Percentiles rank a stretch among this genome's conserved stretches.
These are phyloP conservation scores for Lepus americanus DNA, from an alignment of 2,113 vertebrate species.

Conservation along the genomic window DNA sequence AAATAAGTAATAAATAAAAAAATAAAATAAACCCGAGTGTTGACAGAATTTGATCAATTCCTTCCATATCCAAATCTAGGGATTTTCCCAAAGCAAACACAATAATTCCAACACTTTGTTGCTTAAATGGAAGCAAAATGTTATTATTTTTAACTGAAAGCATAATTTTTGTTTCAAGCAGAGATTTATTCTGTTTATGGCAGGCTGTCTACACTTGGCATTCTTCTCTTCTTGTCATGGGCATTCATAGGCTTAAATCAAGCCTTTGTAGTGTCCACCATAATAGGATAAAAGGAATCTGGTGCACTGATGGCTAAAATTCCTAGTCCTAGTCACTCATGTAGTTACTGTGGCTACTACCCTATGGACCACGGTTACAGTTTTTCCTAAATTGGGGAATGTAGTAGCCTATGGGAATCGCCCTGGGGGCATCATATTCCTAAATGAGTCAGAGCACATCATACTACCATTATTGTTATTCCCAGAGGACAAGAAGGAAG, in stretches of 20 bases:
- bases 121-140: not conserved
- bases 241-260: not conserved
- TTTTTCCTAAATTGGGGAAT: not conserved
- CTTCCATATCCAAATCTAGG: not conserved
- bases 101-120: not conserved
- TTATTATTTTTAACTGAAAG: not conserved
- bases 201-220: not conserved
- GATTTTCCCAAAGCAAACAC: not conserved
- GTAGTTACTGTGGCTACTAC: not conserved
- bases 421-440: not conserved
- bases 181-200: not conserved
- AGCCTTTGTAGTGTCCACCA: not conserved
- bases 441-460: not conserved
- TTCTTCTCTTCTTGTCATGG: not conserved
- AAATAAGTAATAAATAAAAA: too few relatives aligned
- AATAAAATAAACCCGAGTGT: not conserved
- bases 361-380: not conserved
- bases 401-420: not conserved
- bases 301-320: not conserved
- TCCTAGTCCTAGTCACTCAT: not conserved
- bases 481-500: not conserved
- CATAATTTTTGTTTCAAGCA: not conserved
- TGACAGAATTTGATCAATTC: not conserved
- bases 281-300: not conserved
- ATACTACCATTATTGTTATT: not conserved